A percentile compares a stretch with the other conserved stretches of the same genome.
phyloP scores from a whole-genome alignment of 2,797 vertebrate genomes.

The Amniataba percoides region DNA sequence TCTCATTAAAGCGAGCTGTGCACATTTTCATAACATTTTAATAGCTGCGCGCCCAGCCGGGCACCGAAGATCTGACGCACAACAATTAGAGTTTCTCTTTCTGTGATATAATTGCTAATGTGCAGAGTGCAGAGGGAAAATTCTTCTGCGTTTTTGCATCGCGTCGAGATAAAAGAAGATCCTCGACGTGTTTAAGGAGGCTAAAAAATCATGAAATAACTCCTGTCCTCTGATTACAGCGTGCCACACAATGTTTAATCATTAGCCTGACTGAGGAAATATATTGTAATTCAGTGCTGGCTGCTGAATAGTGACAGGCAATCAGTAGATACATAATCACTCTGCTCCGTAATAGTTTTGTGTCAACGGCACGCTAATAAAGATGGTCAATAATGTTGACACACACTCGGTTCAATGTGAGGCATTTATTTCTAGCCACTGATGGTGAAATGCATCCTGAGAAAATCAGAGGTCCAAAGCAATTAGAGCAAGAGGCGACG shows the following conservation, averaged over 20 bases:
- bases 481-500: conserved; percentile 31
- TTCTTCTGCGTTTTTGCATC: conserved; percentile 10
- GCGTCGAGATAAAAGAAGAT: not conserved
- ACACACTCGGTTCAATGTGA: conserved; percentile 14
- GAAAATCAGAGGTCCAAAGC: conserved; percentile 44
- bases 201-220: conserved; percentile 1
- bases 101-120: conserved; percentile 39
- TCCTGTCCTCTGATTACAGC: conserved; percentile 14
- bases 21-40: conserved; percentile 68
- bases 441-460: conserved; percentile 26
- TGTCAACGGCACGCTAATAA: conserved; percentile 36
- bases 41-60: conserved; percentile 28
- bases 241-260: conserved; percentile 18
- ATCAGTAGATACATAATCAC: conserved; percentile 49
- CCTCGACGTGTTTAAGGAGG: not conserved
- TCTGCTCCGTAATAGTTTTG: conserved; percentile 32
- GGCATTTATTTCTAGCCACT: conserved; percentile 35
- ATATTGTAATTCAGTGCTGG: conserved; percentile 11
- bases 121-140: conserved; percentile 7
- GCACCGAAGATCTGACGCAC: conserved; percentile 46
- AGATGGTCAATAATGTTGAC: conserved; percentile 46
- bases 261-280: conserved; percentile 32
- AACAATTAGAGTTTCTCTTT: conserved; percentile 61
- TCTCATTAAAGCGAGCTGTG: conserved; percentile 63
- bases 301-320: conserved; percentile 38